Base-by-base conservation (phyloP, 2,797 vertebrate genomes). In the Rachycentron canadum region DNA sequence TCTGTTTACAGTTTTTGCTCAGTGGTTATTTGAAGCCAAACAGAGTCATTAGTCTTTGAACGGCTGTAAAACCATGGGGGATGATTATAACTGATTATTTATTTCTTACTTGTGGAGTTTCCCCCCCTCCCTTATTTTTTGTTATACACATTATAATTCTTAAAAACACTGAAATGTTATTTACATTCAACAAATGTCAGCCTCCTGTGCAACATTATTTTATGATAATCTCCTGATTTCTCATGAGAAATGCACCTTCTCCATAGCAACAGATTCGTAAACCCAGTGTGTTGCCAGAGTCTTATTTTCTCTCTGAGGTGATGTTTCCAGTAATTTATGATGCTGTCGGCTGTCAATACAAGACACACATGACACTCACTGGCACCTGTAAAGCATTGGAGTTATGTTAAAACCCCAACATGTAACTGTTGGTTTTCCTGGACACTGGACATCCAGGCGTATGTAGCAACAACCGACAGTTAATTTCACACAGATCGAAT, bases 181-280 rank as follows among this genome's bases (percentile, higher is more conserved):
- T 21, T 69, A 49, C 19, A 56, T 25, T 41, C 2, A 19, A 69
- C 56, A 28, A 0, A 61, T 36, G 21, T 41, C 5, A 30, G 47
- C 36, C 11, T 41, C 7, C 50, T 47, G n/a, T 45, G 16, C 16
- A 38, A 1, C 8, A 49, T 52, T 28, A 12, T 43, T 64, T 36
- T 17, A 8, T 55, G 17, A 50, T 40, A 7, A 9, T 61, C 19
- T 26, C 1, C 12, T 41, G 17, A 58, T 52, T 47, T 16, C 70
- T 58, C n/a, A 0, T 2, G 5, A 7, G 3, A 49, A 66, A 12
- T n/a, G 6, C 19, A 25, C 21, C 4, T 17, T 52, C 41, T 64
- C 58, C 41, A 25, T 60, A 16, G 61, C 61, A 76, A 65, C 74
- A 76, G 58, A 65, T 38, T 23, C 9, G 12, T 32, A 73, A 41